These are phyloP conservation scores for Drosophila bipectinata DNA, from an alignment of 1,140 invertebrate species.

Conservation along the genomic window DNA sequence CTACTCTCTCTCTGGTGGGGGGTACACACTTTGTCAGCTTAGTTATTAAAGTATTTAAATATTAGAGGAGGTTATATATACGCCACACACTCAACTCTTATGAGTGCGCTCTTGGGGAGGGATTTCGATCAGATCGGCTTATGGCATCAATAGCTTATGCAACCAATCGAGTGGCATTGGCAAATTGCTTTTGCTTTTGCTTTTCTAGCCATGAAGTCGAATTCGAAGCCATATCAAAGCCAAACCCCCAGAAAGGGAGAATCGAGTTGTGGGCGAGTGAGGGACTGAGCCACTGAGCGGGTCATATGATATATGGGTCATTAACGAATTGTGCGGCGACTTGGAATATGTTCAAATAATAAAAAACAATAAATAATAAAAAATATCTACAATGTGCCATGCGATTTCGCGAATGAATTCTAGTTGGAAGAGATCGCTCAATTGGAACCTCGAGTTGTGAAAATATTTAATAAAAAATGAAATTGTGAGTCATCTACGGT, in stretches of 20 bases:
- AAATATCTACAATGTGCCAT: constrained; percentile 12
- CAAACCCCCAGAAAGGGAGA: not conserved
- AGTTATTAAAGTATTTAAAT: too few species aligned
- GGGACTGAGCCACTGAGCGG: not conserved
- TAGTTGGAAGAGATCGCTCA: constrained; percentile 12
- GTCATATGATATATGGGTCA: constrained; percentile 62
- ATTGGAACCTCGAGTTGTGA: constrained; percentile 23
- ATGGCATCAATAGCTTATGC: constrained; percentile 53
- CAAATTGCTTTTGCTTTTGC: constrained; percentile 51
- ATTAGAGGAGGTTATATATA: too few species aligned
- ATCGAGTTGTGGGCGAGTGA: constrained; percentile 33
- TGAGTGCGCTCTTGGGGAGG: constrained; percentile 4
- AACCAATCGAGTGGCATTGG: constrained; percentile 56
- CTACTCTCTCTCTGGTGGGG: too few species aligned
- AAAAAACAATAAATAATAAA: constrained; percentile 44
- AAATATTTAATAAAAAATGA: constrained; percentile 25
- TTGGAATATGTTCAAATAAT: constrained; percentile 48
- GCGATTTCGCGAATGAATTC: constrained; percentile 17
- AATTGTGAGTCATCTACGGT: constrained; percentile 22
- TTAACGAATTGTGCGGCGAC: constrained; percentile 58
- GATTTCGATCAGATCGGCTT: constrained; percentile 32
- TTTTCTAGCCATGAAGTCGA: constrained; percentile 47
- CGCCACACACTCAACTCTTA: not conserved
- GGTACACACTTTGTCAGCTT: too few species aligned
- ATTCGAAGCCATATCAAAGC: constrained; percentile 41